Percentiles rank a stretch among this genome's conserved stretches.
phyloP scores from a whole-genome alignment of 2,888 invertebrate genomes.

The Meta bourneti region DNA sequence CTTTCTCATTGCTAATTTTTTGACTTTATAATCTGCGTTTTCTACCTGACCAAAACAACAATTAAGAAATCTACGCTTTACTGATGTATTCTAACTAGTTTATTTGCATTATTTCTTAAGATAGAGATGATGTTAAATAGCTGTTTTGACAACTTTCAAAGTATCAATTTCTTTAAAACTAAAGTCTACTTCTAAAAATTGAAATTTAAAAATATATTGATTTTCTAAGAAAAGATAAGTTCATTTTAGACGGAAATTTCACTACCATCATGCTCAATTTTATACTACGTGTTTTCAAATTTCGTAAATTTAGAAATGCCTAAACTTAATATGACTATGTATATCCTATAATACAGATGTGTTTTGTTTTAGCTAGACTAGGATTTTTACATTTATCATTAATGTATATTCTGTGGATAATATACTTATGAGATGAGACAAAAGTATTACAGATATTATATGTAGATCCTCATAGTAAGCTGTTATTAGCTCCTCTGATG shows the following conservation, averaged over 20 bases:
- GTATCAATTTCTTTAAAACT: slow-evolving; percentile 4
- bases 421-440: slow-evolving; percentile 16
- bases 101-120: not conserved
- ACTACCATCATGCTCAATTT: not conserved
- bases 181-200: slow-evolving; percentile 48
- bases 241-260: slow-evolving; percentile 29
- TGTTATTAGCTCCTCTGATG: not conserved
- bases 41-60: not conserved
- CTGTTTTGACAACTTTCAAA: not conserved
- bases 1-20: too few species aligned
- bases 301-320: not conserved
- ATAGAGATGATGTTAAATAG: slow-evolving; percentile 6
- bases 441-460: not conserved
- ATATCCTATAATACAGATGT: not conserved
- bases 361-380: slow-evolving; percentile 8
- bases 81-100: not conserved
- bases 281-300: slow-evolving; percentile 4
- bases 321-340: slow-evolving; percentile 7
- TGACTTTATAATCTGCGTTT: too few species aligned
- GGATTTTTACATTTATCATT: not conserved
- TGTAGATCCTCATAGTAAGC: not conserved
- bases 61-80: not conserved
- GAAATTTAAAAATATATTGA: slow-evolving; percentile 54
- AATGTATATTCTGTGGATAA: slow-evolving; percentile 50
- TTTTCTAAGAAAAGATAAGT: slow-evolving; percentile 25